Evolutionary conservation across 2,797 vertebrate species (phyloP).

Genomic region (Sebastiscus tertius): DNA sequence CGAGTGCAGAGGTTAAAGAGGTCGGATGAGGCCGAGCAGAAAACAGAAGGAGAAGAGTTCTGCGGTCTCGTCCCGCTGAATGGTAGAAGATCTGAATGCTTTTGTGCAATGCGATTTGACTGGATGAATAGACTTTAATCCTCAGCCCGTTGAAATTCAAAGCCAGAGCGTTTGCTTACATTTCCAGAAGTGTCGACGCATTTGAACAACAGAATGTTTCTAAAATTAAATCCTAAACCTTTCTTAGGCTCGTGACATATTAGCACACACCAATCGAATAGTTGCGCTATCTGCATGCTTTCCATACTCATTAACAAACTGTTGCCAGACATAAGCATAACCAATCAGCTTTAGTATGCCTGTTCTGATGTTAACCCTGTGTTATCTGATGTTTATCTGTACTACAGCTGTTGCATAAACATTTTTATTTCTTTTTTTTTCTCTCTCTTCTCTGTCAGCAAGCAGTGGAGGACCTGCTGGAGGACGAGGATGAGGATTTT

Average conservation of each 20-base stretch:
- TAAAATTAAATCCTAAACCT: constrained; percentile 70
- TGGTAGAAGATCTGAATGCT: constrained; percentile 38
- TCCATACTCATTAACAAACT: constrained; percentile 64
- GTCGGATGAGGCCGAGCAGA: constrained; percentile 39
- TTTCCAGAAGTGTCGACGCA: constrained; percentile 72
- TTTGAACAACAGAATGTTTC: constrained; percentile 73
- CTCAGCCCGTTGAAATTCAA: constrained; percentile 65
- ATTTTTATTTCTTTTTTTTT: constrained; percentile 55
- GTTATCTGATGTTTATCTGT: constrained; percentile 63
- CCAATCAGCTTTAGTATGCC: constrained; percentile 70
- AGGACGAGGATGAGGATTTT: constrained; percentile 98
- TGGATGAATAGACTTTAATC: constrained; percentile 75
- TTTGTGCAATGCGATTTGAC: constrained; percentile 59
- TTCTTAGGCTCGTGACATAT: constrained; percentile 59
- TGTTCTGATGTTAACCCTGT: constrained; percentile 61
- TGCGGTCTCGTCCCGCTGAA: constrained; percentile 42
- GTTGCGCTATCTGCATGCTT: constrained; percentile 43
- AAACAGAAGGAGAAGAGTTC: constrained; percentile 27
- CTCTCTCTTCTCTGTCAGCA: constrained; percentile 82
- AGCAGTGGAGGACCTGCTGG: constrained; percentile 97
- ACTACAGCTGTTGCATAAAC: constrained; percentile 51
- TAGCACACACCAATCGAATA: constrained; percentile 51
- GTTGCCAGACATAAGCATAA: constrained; percentile 61
- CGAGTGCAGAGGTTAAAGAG: constrained; percentile 54
- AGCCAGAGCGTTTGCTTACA: constrained; percentile 68